These are phyloP conservation scores for Criorhina ranunculi DNA, from an alignment of 2,888 invertebrate genomes.

Conservation along the genomic window DNA sequence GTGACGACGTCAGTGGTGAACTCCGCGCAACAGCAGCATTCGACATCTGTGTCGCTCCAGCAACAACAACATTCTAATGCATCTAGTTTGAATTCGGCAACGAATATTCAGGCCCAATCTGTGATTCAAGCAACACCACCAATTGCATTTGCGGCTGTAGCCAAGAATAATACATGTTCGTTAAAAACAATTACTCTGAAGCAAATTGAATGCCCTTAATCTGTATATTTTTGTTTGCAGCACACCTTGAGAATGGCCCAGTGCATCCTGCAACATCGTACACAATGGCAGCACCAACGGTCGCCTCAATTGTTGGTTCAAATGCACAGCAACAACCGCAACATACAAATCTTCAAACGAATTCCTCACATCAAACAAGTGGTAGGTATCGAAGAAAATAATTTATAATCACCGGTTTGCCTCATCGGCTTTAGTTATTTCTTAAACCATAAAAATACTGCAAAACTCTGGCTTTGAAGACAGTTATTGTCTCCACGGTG, in stretches of 20 bases:
- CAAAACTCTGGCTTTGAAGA: too few species aligned
- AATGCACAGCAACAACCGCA: slow-evolving; percentile 80
- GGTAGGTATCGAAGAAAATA: slow-evolving; percentile 77
- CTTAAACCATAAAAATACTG: too few species aligned
- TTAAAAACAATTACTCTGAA: slow-evolving; percentile 17
- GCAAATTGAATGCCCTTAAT: slow-evolving; percentile 1
- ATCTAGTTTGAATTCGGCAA: slow-evolving; percentile 82
- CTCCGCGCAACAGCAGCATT: slow-evolving; percentile 77
- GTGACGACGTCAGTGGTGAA: slow-evolving; percentile 72
- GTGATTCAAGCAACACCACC: slow-evolving; percentile 84
- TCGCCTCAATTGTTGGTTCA: slow-evolving; percentile 81
- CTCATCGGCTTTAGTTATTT: too few species aligned
- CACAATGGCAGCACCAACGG: slow-evolving; percentile 81
- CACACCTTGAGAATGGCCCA: slow-evolving; percentile 84
- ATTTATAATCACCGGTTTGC: too few species aligned
- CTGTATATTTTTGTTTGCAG: slow-evolving; percentile 76
- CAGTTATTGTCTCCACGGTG: too few species aligned
- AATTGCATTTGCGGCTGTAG: slow-evolving; percentile 88
- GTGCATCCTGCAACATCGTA: slow-evolving; percentile 80
- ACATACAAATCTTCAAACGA: slow-evolving; percentile 83
- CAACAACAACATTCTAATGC: slow-evolving; percentile 82
- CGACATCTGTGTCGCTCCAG: slow-evolving; percentile 70
- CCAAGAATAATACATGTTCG: slow-evolving; percentile 85
- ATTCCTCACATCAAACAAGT: slow-evolving; percentile 84
- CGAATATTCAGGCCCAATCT: slow-evolving; percentile 84